Evolutionary conservation across 2,888 invertebrate species (phyloP), one percentile per base, ranked within the genome.

Genomic region (Agrilus mali): DNA sequence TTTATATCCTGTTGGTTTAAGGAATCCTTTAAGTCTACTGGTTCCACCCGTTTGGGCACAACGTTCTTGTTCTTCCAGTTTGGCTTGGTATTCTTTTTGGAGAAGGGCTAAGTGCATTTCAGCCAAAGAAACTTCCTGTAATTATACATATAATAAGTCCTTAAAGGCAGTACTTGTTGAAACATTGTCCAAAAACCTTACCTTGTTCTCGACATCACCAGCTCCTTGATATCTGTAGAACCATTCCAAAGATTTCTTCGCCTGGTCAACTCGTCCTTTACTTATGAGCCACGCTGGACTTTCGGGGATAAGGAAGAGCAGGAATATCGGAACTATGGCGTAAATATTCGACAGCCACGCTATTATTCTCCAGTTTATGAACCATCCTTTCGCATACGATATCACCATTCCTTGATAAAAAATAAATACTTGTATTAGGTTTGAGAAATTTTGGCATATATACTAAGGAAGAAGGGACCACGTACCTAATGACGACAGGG

Each of bases 211-310:
- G n/a, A 27, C 27, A 27, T 27, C 27, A 27, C 65, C 65, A 41
- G 64, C 63, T 12, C 66, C 66, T 52, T 68, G 67, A 44, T 62
- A 60, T 46, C 62, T 62, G 47, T 68, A 62, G 31, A 63, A 63
- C 69, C 71, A 71, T 43, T 65, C 64, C 15, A 75, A 55, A 4
- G 73, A 65, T 37, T 66, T 67, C 17, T 66, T 66, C 1, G 75
- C 75, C 43, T 73, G 68, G 5, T 71, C 71, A n/a, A 63, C 59
- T 13, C 67, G 62, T 2, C 72, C 73, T 52, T 69, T 72, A 0
- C 73, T 69, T 2, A 74, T 68, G 1, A 75, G 61, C 75, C 75
- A 76, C 2, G 72, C 67, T 0, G 76, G 75, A 45, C 74, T 74
- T 58, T 76, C 76, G 1, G 73, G 73, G 4, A 73, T 66, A 45